Conservation (phyloP, 2,113 vertebrate species). For the Lota lota region DNA sequence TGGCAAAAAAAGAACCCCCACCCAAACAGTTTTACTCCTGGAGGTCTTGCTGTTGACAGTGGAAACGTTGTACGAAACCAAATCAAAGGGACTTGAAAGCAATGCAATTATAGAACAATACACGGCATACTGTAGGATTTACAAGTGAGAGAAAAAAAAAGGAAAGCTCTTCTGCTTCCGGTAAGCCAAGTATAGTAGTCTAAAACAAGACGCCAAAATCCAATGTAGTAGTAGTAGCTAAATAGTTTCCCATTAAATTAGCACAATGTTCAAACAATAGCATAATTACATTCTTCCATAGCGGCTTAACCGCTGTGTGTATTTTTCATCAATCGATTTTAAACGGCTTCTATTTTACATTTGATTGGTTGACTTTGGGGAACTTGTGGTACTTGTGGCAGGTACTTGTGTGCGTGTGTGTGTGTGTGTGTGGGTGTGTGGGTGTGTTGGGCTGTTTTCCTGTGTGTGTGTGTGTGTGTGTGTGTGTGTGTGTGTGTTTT, state of each 20-base stretch:
- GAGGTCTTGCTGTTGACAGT: slow-evolving; percentile 27
- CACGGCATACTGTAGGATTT: slow-evolving; percentile 57
- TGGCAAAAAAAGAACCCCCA: slow-evolving; percentile 1
- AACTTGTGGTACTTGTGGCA: too few species aligned
- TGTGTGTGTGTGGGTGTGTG: not conserved
- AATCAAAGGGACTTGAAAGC: slow-evolving; percentile 17
- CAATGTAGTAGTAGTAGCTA: slow-evolving; percentile 57
- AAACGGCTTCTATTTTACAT: slow-evolving; percentile 52
- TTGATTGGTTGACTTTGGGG: slow-evolving; percentile 45
- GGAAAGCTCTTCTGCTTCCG: not conserved
- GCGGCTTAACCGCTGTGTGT: slow-evolving; percentile 32
- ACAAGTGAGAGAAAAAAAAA: slow-evolving; percentile 37
- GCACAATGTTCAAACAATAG: slow-evolving; percentile 55
- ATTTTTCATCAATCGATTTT: slow-evolving; percentile 43
- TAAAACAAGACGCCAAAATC: slow-evolving; percentile 53
- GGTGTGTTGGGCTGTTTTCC: not conserved
- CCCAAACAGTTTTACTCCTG: slow-evolving; percentile 18
- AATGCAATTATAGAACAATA: slow-evolving; percentile 46
- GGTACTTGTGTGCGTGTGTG: slow-evolving; percentile 6
- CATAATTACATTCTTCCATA: slow-evolving; percentile 72
- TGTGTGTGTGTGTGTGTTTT: not conserved
- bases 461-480: slow-evolving; percentile 11
- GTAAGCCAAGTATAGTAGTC: slow-evolving; percentile 31
- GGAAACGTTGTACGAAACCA: not conserved
- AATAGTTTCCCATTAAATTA: slow-evolving; percentile 66